Evolutionary conservation across 1,140 invertebrate species (phyloP).

Genomic region (Hirudo medicinalis): DNA sequence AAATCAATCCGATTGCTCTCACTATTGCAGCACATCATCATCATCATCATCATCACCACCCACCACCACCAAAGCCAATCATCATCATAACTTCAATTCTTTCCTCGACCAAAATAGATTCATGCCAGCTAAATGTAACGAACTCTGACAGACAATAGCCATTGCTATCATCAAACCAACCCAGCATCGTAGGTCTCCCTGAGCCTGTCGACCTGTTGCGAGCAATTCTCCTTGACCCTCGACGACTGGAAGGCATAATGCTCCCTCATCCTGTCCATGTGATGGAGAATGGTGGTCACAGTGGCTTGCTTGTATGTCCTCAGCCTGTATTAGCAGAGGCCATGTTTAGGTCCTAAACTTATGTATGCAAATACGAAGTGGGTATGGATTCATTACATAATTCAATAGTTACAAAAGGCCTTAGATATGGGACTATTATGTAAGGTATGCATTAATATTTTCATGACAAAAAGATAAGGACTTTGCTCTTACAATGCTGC

Average conservation of each 20-base stretch:
- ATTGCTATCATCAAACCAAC: neutral
- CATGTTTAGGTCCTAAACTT: neutral
- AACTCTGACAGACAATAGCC: no score
- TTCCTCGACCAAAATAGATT: neutral
- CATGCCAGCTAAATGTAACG: neutral
- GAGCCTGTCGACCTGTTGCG: conserved; percentile 81
- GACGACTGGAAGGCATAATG: conserved; percentile 80
- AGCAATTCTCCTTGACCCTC: conserved; percentile 78
- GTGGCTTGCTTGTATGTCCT: conserved; percentile 23
- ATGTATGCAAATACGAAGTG: no score
- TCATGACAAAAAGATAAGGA: no score
- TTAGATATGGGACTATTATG: no score
- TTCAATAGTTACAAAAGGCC: no score
- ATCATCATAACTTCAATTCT: neutral
- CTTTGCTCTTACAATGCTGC: no score
- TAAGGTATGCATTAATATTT: no score
- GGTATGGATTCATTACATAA: no score
- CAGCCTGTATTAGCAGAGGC: conserved; percentile 5
- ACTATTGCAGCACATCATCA: no score
- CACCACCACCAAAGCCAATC: no score
- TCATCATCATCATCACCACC: no score
- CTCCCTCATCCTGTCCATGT: conserved; percentile 65
- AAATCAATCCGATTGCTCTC: no score
- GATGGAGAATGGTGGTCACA: conserved; percentile 45
- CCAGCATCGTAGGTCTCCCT: conserved; percentile 60